Evolutionary conservation across 2,888 invertebrate species (phyloP).

Genomic region (Hirudinaria manillensis): DNA sequence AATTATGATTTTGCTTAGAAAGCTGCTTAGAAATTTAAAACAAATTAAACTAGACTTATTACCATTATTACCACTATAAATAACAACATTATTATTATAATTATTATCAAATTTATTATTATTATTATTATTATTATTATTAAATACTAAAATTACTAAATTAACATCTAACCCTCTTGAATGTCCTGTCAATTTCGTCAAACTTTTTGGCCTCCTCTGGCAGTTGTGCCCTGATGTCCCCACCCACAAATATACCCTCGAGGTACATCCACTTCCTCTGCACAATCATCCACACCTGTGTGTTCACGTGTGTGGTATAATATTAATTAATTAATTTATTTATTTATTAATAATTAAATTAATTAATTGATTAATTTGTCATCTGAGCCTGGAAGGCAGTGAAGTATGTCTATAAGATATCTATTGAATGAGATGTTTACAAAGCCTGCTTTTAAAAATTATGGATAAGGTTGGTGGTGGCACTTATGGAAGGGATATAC

Average conservation of each 20-base stretch:
- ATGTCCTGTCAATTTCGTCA: slow-evolving; percentile 76
- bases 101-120: background rate
- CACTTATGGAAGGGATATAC: too few species aligned
- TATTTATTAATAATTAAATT: too few species aligned
- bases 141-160: background rate
- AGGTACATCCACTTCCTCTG: slow-evolving; percentile 86
- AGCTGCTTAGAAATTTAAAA: too few species aligned
- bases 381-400: too few species aligned
- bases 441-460: too few species aligned
- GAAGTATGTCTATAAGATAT: too few species aligned
- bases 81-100: background rate
- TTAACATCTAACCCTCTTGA: slow-evolving; percentile 62
- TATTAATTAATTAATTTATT: too few species aligned
- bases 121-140: background rate
- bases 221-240: slow-evolving; percentile 77
- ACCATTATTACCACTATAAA: background rate
- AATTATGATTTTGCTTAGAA: too few species aligned
- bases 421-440: too few species aligned
- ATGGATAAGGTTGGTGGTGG: too few species aligned
- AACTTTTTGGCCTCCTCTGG: slow-evolving; percentile 85
- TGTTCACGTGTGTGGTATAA: background rate
- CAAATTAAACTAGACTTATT: too few species aligned
- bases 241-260: slow-evolving; percentile 84
- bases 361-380: too few species aligned
- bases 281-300: slow-evolving; percentile 69